Evolutionary conservation across 2,888 invertebrate genomes (phyloP), one percentile per base, ranked within the genome.

Genomic region (Labia minor): DNA sequence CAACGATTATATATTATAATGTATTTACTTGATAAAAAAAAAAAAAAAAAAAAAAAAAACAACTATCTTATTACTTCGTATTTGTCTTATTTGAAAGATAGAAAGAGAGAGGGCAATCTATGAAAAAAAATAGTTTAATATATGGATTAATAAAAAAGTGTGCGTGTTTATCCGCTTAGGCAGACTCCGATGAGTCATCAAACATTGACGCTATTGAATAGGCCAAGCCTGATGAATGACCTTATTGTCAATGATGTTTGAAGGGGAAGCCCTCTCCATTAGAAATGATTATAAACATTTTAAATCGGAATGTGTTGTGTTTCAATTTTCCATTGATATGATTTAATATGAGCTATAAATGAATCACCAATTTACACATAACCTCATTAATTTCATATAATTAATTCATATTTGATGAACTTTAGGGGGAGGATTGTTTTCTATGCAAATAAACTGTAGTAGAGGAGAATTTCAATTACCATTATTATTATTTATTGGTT

Each of bases 141-240:
- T 49, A 14, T n/a, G 49, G 49, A 49, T 49, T 49, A 49, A 49
- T 49, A 49, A 49, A 49, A n/a, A 49, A n/a, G 49, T 49, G 49
- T 49, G 49, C 49, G 49, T 49, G 49, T 49, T 49, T 49, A 49
- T 49, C 49, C 49, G 49, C 49, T 49, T 49, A 49, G 49, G 16
- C 49, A 49, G 49, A 49, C 49, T 49, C 49, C 49, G 49, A 49
- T 49, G 49, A 49, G 49, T 49, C 49, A 49, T 49, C 49, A 49
- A 49, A 16, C 49, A 49, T 49, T 49, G 49, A 49, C 49, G 49
- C 49, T 49, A 49, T 49, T 49, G 49, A 49, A 49, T 49, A 49
- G 49, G 49, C 49, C 49, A 49, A 49, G 49, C 49, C 49, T 49
- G 49, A 49, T 49, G 49, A 49, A 49, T 49, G 49, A 49, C 49